Evolutionary conservation across 2,888 invertebrate genomes (phyloP).

Genomic region (Minunthozetes semirufus): DNA sequence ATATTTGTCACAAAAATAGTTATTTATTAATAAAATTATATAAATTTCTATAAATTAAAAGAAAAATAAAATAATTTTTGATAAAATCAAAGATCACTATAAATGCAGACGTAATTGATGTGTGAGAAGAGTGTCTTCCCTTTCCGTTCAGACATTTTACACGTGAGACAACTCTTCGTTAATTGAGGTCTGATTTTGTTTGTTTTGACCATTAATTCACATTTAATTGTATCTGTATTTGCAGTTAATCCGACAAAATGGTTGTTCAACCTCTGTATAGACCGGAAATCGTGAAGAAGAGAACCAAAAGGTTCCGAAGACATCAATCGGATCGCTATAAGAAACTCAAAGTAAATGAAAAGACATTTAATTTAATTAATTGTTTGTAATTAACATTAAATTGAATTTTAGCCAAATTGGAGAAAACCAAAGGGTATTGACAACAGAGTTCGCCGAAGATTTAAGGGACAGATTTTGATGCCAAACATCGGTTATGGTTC

Average conservation of each 20-base stretch:
- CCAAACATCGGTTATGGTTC: slow-evolving; percentile 99
- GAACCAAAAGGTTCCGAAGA: slow-evolving; percentile 94
- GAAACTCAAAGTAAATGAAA: slow-evolving; percentile 65
- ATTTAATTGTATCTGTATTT: neutral
- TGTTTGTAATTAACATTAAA: neutral
- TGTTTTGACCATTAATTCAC: neutral
- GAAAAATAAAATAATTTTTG: neutral
- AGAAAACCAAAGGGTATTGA: slow-evolving; percentile 99
- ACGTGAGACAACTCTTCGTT: neutral
- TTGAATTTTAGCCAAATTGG: slow-evolving; percentile 73
- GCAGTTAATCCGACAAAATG: slow-evolving; percentile 50
- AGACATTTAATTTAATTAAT: neutral
- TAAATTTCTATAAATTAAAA: no score
- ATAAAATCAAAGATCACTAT: neutral
- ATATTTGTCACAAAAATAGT: no score
- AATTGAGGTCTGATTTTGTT: neutral
- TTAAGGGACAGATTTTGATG: slow-evolving; percentile 99
- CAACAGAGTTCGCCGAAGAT: slow-evolving; percentile 96
- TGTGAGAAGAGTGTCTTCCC: neutral
- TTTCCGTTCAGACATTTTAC: slow-evolving; percentile 20
- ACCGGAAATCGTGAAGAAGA: slow-evolving; percentile 89
- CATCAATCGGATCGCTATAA: slow-evolving; percentile 98
- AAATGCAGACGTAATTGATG: neutral
- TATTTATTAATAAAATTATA: no score
- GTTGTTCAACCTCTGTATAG: slow-evolving; percentile 75